phyloP scores from a whole-genome alignment of 1,140 invertebrate species.

The Brachionus paranguensis region DNA sequence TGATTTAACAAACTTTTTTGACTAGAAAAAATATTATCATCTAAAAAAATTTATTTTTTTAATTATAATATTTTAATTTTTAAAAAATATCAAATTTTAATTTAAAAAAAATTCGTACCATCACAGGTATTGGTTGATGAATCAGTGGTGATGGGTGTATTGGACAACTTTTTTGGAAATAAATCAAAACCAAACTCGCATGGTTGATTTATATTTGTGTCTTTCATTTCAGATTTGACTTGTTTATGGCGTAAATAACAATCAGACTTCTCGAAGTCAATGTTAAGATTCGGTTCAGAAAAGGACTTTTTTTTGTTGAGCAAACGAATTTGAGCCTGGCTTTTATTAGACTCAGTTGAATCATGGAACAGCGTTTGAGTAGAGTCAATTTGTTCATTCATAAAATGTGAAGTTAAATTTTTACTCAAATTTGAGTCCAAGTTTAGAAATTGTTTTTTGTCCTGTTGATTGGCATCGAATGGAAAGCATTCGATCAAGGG shows the following conservation, averaged over 20 bases:
- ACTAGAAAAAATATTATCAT: not conserved
- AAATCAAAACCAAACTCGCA: not conserved
- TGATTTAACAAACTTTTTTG: not conserved
- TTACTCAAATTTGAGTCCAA: not conserved
- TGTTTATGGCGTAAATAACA: not conserved
- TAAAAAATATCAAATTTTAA: not conserved
- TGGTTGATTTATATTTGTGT: slow-evolving; percentile 14
- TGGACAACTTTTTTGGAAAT: not conserved
- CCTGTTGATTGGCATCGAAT: not conserved
- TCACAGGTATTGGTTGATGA: slow-evolving; percentile 2
- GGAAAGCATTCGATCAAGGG: not conserved
- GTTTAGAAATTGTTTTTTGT: not conserved
- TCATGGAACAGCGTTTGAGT: not conserved
- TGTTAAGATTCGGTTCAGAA: not conserved
- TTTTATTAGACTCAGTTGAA: not conserved
- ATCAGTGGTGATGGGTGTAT: not conserved
- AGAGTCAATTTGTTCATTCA: not conserved
- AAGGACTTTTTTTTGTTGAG: not conserved
- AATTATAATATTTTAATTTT: too few species aligned
- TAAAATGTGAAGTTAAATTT: slow-evolving; percentile 28
- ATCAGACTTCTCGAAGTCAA: not conserved
- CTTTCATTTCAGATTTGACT: slow-evolving; percentile 28
- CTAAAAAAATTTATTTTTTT: not conserved
- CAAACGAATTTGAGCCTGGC: not conserved
- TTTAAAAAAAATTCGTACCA: not conserved